Evolutionary conservation across 1,140 invertebrate genomes (phyloP), one percentile per base, ranked within the genome.

Genomic region (Papilio glaucus): DNA sequence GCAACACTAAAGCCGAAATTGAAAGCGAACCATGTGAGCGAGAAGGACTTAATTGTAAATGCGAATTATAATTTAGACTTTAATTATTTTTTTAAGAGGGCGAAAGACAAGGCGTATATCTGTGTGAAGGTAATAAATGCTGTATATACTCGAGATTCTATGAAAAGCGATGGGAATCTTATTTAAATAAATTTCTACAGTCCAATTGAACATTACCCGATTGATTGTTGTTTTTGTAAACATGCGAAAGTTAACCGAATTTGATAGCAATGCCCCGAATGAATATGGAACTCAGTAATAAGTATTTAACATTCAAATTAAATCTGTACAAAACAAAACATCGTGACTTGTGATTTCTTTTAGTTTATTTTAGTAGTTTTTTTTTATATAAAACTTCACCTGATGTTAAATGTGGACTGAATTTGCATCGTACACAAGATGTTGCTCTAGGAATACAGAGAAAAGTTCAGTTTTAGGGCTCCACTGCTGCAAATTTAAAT

Each of bases 271-370:
- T 72, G 78, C 83, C 83, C n/a, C 72, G 81, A 81, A 81, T 85
- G 77, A 81, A 88, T 91, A 88, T 92, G 87, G 87, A 89, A 86
- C 82, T 81, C 87, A 92, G 84, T 89, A 80, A 81, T 85, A 89
- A 87, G 82, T 89, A 90, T 90, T 87, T 90, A 90, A 88, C 85
- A 89, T 79, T 90, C 88, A 84, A 90, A 91, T 90, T 91, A 92
- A 92, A 92, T 91, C 88, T 92, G 89, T 91, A 92, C 88, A 92
- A 92, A 92, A 92, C 77, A 72, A 89, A 85, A 61, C 53, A 86
- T 26, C 87, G 83, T 86, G 85, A 77, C 67, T 90, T 91, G 80
- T 92, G 79, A 91, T 92, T 92, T 75, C 81, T 77, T 78, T 81
- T 80, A 76, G 77, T 72, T 78, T 74, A 77, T 68, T 78, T 67